phyloP scores from a whole-genome alignment of 2,888 invertebrate genomes.

The Netelia inedita region DNA sequence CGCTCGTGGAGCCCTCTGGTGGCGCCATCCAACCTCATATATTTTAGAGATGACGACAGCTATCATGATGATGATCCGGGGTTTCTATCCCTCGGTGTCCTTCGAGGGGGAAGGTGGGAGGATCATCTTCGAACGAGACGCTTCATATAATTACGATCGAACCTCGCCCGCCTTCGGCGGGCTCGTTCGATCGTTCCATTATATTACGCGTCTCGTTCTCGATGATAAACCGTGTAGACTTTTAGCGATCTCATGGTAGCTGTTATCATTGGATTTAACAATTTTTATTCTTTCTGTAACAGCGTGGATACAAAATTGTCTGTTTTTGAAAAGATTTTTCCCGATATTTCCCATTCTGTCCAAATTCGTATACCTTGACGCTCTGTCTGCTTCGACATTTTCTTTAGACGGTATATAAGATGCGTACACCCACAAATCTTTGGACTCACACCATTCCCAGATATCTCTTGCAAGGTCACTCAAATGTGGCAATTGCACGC shows the following conservation, averaged over 20 bases:
- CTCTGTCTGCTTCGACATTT: too few species aligned
- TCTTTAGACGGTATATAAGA: slow-evolving; percentile 57
- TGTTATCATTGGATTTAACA: slow-evolving; percentile 22
- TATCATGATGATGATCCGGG: slow-evolving; percentile 38
- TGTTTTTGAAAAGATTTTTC: slow-evolving; percentile 23
- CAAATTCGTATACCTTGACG: too few species aligned
- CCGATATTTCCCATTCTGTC: too few species aligned
- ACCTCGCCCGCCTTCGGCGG: too few species aligned
- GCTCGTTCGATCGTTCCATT: too few species aligned
- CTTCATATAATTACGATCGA: too few species aligned
- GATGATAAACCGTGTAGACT: too few species aligned
- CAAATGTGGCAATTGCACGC: too few species aligned
- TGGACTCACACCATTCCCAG: slow-evolving; percentile 26
- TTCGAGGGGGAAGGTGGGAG: slow-evolving; percentile 33
- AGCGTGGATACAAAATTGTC: slow-evolving; percentile 38
- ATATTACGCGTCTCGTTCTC: too few species aligned
- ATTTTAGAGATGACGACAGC: slow-evolving; percentile 13
- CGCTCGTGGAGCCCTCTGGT: slow-evolving; percentile 17
- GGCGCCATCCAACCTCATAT: slow-evolving; percentile 29
- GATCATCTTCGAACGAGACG: too few species aligned
- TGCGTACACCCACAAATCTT: slow-evolving; percentile 39
- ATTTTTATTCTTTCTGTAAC: slow-evolving; percentile 38
- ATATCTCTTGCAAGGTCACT: slow-evolving; percentile 26
- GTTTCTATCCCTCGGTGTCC: slow-evolving; percentile 3
- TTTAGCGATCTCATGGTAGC: slow-evolving; percentile 41